Conservation (phyloP, 2,888 invertebrate genomes). For the Rotaria sp. region DNA sequence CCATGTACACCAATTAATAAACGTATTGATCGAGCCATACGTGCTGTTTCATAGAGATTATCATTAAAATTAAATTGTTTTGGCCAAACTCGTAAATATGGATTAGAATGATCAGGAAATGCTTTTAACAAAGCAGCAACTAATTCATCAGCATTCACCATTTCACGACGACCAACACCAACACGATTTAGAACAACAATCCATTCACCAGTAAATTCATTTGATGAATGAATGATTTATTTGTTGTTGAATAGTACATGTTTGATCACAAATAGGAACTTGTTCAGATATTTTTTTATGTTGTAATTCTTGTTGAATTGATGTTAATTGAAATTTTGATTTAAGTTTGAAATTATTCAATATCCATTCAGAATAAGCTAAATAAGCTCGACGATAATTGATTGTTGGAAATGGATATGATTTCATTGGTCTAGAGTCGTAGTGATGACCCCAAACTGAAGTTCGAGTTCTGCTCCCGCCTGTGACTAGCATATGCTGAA, state of each 20-base stretch:
- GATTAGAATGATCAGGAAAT: neutral
- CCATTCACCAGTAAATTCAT: neutral
- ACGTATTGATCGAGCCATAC: neutral
- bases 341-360: neutral
- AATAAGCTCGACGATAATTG: neutral
- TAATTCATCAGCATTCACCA: neutral
- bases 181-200: neutral
- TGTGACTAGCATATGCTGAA: neutral
- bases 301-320: neutral
- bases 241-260: neutral
- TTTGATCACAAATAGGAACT: neutral
- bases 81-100: neutral
- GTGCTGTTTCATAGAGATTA: neutral
- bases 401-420: neutral
- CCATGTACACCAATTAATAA: neutral
- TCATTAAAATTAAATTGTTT: neutral
- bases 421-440: neutral
- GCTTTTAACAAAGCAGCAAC: neutral
- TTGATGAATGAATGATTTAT: neutral
- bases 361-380: slow-evolving; percentile 1
- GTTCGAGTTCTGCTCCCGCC: neutral
- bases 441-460: neutral
- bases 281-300: neutral
- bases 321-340: neutral
- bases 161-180: neutral